These are phyloP conservation scores for Harpagifer antarcticus DNA, from an alignment of 2,797 vertebrate species.

Conservation along the genomic window DNA sequence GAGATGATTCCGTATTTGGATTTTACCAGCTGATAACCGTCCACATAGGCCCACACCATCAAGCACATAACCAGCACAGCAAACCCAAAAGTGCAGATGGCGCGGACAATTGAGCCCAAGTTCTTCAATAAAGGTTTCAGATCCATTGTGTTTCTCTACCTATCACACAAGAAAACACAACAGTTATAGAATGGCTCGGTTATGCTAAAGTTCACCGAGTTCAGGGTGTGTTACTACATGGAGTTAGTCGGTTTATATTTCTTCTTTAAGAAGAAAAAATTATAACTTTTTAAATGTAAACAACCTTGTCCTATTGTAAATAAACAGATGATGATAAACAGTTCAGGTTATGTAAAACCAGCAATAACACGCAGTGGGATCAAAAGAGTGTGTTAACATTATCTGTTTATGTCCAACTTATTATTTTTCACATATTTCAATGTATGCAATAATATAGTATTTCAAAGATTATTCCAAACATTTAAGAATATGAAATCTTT, in stretches of 20 bases:
- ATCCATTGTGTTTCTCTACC: conserved; percentile 75
- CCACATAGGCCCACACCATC: conserved; percentile 90
- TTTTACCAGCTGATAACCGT: conserved; percentile 82
- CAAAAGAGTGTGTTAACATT: background rate
- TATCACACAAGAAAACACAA: conserved; percentile 24
- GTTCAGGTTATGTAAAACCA: background rate
- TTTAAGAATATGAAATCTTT: background rate
- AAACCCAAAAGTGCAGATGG: conserved; percentile 86
- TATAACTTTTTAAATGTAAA: background rate
- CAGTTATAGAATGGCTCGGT: conserved; percentile 10
- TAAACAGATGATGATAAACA: background rate
- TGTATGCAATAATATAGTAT: background rate
- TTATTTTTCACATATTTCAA: background rate
- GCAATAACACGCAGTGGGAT: background rate
- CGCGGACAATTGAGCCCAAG: conserved; percentile 68
- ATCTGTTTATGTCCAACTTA: background rate
- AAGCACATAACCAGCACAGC: conserved; percentile 87
- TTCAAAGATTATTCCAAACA: background rate
- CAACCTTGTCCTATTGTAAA: background rate
- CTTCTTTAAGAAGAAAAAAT: background rate
- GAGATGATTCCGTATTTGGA: conserved; percentile 87
- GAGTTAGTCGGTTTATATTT: conserved; percentile 28
- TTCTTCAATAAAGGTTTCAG: conserved; percentile 76
- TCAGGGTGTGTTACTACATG: conserved; percentile 8
- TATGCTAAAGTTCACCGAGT: conserved; percentile 9